Conservation (phyloP, 1,140 invertebrate species). For the Ostrea denselamellosa region DNA sequence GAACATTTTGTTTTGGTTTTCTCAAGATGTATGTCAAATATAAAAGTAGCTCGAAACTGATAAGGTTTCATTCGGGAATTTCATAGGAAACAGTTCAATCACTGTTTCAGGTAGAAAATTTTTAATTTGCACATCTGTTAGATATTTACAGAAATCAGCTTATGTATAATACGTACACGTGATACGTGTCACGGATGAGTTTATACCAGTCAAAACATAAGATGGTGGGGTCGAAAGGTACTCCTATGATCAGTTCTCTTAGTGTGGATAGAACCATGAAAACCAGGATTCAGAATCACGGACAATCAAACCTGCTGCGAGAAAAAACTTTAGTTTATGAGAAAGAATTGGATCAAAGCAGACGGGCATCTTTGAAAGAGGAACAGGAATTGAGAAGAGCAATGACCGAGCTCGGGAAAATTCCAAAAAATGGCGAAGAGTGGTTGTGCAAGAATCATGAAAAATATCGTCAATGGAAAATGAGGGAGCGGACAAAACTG, state of each 20-base stretch:
- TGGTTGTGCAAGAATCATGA: neutral
- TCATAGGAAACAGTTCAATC: neutral
- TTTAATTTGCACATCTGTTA: neutral
- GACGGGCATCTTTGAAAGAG: neutral
- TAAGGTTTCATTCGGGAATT: neutral
- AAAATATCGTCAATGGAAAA: neutral
- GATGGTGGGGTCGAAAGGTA: neutral
- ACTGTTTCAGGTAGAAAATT: neutral
- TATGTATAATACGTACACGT: neutral
- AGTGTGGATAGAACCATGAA: slow-evolving; percentile 23
- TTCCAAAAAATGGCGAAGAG: neutral
- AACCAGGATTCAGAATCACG: slow-evolving; percentile 2
- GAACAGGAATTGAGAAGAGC: neutral
- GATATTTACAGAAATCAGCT: neutral
- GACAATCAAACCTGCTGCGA: neutral
- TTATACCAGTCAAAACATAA: neutral
- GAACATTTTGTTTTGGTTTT: neutral
- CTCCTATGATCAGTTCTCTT: neutral
- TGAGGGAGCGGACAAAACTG: neutral
- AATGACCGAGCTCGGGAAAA: neutral
- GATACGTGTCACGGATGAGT: neutral
- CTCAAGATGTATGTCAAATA: neutral
- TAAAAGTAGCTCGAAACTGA: neutral
- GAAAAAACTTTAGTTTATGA: neutral
- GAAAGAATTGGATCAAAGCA: neutral